A percentile compares a stretch with the other conserved stretches of the same genome.
phyloP scores from a whole-genome alignment of 2,888 invertebrate genomes.

The Quadriops clusia region DNA sequence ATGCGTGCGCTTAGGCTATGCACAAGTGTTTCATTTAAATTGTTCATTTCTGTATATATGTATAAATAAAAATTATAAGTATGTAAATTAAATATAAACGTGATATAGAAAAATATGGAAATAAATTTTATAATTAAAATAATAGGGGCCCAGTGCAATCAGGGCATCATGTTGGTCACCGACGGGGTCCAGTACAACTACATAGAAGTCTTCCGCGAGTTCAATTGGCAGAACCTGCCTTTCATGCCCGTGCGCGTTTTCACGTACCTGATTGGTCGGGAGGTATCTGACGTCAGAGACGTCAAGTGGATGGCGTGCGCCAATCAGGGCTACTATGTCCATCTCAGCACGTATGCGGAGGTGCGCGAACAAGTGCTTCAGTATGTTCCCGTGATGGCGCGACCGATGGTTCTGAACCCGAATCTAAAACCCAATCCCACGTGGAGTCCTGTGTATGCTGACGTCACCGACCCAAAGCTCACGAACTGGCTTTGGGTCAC shows the following conservation, averaged over 20 bases:
- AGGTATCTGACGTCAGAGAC: constrained; percentile 79
- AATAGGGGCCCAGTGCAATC: constrained; percentile 53
- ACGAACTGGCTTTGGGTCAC: constrained; percentile 86
- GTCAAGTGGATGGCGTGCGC: constrained; percentile 98
- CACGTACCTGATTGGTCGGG: constrained; percentile 85
- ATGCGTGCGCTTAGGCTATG: too few relatives aligned
- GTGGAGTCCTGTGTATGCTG: constrained; percentile 95
- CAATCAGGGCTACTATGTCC: constrained; percentile 90
- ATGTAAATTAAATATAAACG: too few relatives aligned
- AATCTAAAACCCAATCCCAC: constrained; percentile 74
- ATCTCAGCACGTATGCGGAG: constrained; percentile 92
- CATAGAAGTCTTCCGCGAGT: constrained; percentile 81
- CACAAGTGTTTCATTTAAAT: too few relatives aligned
- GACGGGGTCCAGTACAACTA: constrained; percentile 94
- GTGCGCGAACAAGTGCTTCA: constrained; percentile 88
- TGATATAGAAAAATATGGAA: too few relatives aligned
- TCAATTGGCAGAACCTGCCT: constrained; percentile 67
- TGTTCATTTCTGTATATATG: too few relatives aligned
- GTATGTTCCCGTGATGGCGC: constrained; percentile 93
- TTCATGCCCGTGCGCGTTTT: constrained; percentile 88
- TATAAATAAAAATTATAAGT: too few relatives aligned
- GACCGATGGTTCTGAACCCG: constrained; percentile 81
- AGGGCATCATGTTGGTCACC: constrained; percentile 98
- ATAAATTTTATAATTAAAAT: too few relatives aligned
- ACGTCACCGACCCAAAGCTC: constrained; percentile 81